phyloP scores from a whole-genome alignment of 2,888 invertebrate species.

The Allophyes oxyacanthae region DNA sequence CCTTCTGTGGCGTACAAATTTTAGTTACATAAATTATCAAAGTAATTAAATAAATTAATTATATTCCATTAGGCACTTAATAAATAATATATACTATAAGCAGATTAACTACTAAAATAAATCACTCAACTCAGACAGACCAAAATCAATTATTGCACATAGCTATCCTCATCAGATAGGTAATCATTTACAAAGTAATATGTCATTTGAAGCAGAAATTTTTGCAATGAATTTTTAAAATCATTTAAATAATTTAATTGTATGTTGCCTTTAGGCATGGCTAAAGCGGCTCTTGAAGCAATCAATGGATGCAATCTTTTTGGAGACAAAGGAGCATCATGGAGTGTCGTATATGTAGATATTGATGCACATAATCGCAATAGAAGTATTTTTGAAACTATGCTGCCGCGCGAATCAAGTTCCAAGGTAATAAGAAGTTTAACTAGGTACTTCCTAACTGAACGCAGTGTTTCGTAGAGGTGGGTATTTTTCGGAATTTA shows the following conservation, averaged over 20 bases:
- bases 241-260: background rate
- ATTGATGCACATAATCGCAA: constrained; percentile 99
- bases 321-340: constrained; percentile 98
- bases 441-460: constrained; percentile 2
- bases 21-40: too few species aligned
- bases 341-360: constrained; percentile 99
- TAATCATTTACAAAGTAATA: too few species aligned
- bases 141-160: too few species aligned
- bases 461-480: background rate
- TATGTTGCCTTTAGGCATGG: constrained; percentile 90
- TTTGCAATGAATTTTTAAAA: too few species aligned
- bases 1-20: too few species aligned
- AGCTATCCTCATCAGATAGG: too few species aligned
- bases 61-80: too few species aligned
- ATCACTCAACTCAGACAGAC: too few species aligned
- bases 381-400: constrained; percentile 99
- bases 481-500: background rate
- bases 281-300: constrained; percentile 99
- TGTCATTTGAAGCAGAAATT: too few species aligned
- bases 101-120: too few species aligned
- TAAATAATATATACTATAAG: too few species aligned
- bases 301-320: constrained; percentile 99
- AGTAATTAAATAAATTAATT: too few species aligned
- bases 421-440: constrained; percentile 93
- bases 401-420: constrained; percentile 98